These are phyloP conservation scores for Hydrozoanthus gracilis DNA, from an alignment of 92 coral and sea anemone species.

Conservation along the genomic window DNA sequence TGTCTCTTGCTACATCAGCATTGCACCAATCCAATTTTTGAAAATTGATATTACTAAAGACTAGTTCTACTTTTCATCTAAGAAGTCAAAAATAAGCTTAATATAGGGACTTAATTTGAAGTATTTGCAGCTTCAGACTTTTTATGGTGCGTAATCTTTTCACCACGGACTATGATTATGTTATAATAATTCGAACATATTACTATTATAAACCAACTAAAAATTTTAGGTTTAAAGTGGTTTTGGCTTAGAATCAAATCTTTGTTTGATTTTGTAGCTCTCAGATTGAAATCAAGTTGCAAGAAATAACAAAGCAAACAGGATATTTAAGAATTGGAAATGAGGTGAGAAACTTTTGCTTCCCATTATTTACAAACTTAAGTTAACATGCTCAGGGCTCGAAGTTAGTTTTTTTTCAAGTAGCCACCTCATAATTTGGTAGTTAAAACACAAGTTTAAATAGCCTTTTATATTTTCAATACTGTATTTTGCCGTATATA, in stretches of 20 bases:
- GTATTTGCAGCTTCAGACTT: no score
- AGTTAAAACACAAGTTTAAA: no score
- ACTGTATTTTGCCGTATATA: no score
- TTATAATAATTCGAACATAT: not conserved
- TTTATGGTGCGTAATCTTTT: no score
- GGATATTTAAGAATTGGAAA: slow-evolving; percentile 88
- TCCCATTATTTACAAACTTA: no score
- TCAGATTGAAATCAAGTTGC: slow-evolving; percentile 85
- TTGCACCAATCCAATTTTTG: slow-evolving; percentile 4
- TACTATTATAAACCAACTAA: not conserved
- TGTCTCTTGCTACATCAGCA: no score
- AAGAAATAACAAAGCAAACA: slow-evolving; percentile 92
- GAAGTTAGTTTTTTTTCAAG: no score
- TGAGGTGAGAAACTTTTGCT: slow-evolving; percentile 55
- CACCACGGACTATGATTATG: not conserved
- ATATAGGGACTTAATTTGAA: no score
- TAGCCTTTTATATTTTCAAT: no score
- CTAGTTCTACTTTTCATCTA: not conserved
- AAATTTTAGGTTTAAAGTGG: not conserved
- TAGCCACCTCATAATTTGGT: no score
- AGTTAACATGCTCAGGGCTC: no score
- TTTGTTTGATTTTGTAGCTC: slow-evolving; percentile 53
- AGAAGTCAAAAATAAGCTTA: no score
- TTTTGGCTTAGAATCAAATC: not conserved
- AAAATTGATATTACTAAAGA: not conserved